Base-by-base conservation (phyloP, 2,113 vertebrate genomes). In the Charadrius vociferus region DNA sequence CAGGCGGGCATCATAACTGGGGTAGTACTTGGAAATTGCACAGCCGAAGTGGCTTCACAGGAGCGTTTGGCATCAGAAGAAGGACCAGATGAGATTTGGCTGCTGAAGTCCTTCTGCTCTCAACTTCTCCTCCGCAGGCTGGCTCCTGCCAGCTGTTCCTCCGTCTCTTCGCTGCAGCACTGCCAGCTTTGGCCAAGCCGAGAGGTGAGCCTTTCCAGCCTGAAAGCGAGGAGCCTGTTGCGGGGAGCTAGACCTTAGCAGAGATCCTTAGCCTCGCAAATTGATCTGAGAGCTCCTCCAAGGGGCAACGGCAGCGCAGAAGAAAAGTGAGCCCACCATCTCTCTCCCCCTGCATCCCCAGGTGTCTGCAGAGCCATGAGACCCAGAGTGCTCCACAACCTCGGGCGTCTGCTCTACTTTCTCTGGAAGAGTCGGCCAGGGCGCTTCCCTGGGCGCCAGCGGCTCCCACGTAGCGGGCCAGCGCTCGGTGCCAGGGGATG, bases 391-490 rank as follows among this genome's bases (percentile, higher is more conserved):
- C 59, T 91, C 39, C 1, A 29, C 20, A 34, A n/a, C 68, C 61
- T 59, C 6, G 1, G 70, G 68, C 10, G 0, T 37, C 65, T 74
- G 91, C 81, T 95, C 89, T 55, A 81, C 56, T 96, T 93, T 67
- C 61, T 34, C 47, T 27, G 30, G 52, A 50, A 93, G 73, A 74
- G 68, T 65, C 23, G 1, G 93, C 87, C 89, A 96, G 95, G 77
- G 83, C 27, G 17, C 86, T 94, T 75, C 8, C 10, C 68, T 62
- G 91, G 86, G 93, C 24, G 5, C 2, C 1, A 85, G 90, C 92
- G 63, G 94, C 89, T 97, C 96, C 95, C 94, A 97, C 93, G 19
- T 86, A 91, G 86, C 2, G 14, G 93, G 95, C 95, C 95, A 97
- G 93, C 26, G 0, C 91, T 91, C n/a, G 0, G 61, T 95, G 95